These are phyloP conservation scores for Apeltes quadracus DNA, from an alignment of 2,113 vertebrate genomes.

Conservation along the genomic window DNA sequence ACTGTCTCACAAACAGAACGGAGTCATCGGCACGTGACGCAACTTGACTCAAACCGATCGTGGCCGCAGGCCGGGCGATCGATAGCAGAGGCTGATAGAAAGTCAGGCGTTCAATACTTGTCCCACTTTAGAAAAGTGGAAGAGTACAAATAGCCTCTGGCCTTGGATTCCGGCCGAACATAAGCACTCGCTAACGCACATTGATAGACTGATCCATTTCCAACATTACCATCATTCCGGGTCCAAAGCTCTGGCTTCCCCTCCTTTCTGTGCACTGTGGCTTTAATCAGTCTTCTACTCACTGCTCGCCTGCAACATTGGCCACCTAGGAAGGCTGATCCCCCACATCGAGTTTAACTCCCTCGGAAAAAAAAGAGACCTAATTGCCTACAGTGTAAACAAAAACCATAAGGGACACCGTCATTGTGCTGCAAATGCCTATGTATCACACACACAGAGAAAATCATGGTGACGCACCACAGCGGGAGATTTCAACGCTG, in stretches of 20 bases:
- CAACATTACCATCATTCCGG: slow-evolving; percentile 8
- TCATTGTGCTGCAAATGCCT: slow-evolving; percentile 19
- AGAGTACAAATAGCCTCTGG: slow-evolving; percentile 41
- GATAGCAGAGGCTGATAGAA: slow-evolving; percentile 62
- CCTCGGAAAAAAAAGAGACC: slow-evolving; percentile 31
- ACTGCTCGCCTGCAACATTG: neutral
- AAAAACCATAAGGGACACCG: slow-evolving; percentile 41
- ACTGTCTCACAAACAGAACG: slow-evolving; percentile 7
- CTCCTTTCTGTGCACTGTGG: neutral
- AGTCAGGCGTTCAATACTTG: slow-evolving; percentile 61
- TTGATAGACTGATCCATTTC: slow-evolving; percentile 26
- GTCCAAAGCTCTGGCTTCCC: neutral
- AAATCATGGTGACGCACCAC: slow-evolving; percentile 36
- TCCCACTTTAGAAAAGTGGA: slow-evolving; percentile 52
- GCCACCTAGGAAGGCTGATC: slow-evolving; percentile 26
- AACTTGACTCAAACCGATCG: slow-evolving; percentile 13
- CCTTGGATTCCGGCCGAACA: slow-evolving; percentile 12
- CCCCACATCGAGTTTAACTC: slow-evolving; percentile 5
- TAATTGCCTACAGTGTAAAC: slow-evolving; percentile 47
- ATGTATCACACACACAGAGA: slow-evolving; percentile 41
- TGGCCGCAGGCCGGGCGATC: slow-evolving; percentile 22
- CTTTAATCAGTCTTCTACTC: neutral
- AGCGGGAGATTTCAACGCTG: slow-evolving; percentile 24
- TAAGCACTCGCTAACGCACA: slow-evolving; percentile 29
- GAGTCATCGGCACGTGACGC: neutral